A percentile compares a stretch with the other conserved stretches of the same genome.
Evolutionary conservation across 2,113 vertebrate genomes (phyloP).

Genomic region (Pachycephala philippinensis): DNA sequence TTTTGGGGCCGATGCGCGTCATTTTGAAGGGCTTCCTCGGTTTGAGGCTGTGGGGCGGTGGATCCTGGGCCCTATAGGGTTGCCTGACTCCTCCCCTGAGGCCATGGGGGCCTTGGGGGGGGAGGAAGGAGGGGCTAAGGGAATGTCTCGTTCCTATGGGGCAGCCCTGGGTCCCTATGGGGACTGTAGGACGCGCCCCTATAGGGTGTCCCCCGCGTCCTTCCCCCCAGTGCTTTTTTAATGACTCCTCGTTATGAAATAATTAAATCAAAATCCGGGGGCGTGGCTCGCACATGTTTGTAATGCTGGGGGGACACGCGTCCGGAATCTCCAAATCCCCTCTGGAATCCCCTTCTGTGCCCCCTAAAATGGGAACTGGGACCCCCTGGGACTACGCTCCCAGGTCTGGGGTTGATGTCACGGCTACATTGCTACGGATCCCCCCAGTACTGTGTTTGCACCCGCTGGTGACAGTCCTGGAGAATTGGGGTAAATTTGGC

Average conservation of each 20-base stretch:
- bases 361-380: not conserved
- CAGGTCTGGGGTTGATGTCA: not conserved
- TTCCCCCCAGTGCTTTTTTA: not conserved
- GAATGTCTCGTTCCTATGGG: not conserved
- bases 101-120: not conserved
- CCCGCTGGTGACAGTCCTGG: not conserved
- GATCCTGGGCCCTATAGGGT: not conserved
- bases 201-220: not conserved
- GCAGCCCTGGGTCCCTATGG: not conserved
- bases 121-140: not conserved
- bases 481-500: not conserved
- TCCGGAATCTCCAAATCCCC: not conserved
- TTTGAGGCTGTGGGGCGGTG: not conserved
- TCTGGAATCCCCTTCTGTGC: not conserved
- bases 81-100: not conserved
- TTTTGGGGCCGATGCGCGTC: not conserved
- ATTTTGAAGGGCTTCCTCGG: not conserved
- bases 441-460: not conserved
- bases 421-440: not conserved
- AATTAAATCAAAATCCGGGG: not conserved
- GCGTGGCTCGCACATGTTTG: not conserved
- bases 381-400: not conserved
- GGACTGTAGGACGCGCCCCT: not conserved
- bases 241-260: not conserved
- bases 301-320: not conserved